Base-by-base conservation (phyloP, 2,888 invertebrate genomes). In the Sipha maydis region DNA sequence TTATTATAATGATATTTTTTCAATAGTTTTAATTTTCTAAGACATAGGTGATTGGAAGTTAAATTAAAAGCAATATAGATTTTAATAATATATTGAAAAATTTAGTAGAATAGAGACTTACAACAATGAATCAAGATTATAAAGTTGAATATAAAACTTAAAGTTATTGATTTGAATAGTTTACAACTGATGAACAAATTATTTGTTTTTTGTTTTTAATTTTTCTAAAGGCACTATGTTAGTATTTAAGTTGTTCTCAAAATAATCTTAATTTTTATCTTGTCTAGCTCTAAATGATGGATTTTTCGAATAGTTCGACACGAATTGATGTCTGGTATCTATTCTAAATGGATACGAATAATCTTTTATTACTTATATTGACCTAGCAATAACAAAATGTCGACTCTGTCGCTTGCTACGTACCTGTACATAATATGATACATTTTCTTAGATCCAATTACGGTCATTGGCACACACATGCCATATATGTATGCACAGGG, bases 361-460 rank as follows among this genome's bases (percentile, higher is more conserved):
- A 71, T 71, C 71, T 71, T 28, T 31, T 17, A 28, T 71, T 28
- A 31, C 31, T 17, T 71, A 67, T 67, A 71, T 71, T 71, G 28
- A 71, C 31, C 71, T 28, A 28, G 3, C 71, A 71, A 71, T 71
- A 71, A 71, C 28, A 71, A 28, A 14, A 48, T 31, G 71, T 71
- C 14, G 31, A 71, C 14, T 31, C 28, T 4, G 7, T 14, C 71
- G 31, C 71, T 9, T 67, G 67, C 67, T n/a, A n/a, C 28, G n/a
- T 67, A 25, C 25, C 61, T 71, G 28, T 28, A 71, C 28, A 71
- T 14, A 71, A 31, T 28, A 28, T 75, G 38, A 21, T 34, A 38
- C 25, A 38, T 41, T 75, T 25, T 38, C 38, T 75, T 38, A 38
- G 80, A 80, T 69, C 67, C 41, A 69, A 80, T 80, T 67, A 80